Evolutionary conservation across 1,140 invertebrate species (phyloP).

Genomic region (Drosophila nebulosa): DNA sequence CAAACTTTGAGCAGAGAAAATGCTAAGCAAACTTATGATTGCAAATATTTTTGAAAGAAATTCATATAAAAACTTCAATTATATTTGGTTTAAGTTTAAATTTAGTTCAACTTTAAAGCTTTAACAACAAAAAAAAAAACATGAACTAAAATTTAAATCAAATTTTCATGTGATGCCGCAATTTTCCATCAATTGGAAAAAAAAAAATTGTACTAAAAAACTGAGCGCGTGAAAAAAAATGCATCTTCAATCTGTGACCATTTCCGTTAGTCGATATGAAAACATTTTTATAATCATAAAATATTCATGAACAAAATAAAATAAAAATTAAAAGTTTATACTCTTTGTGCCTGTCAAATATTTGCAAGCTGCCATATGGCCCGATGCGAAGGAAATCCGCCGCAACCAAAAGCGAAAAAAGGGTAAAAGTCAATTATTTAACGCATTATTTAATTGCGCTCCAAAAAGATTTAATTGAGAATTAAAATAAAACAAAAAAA

Average conservation of each 20-base stretch:
- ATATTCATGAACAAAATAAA: neutral
- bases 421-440: neutral
- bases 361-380: constrained; percentile 1
- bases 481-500: constrained; percentile 19
- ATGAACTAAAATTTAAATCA: neutral
- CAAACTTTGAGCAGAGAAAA: neutral
- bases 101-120: neutral
- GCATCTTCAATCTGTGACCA: neutral
- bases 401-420: neutral
- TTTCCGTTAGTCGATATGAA: neutral
- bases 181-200: neutral
- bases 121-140: neutral
- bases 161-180: neutral
- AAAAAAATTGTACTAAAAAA: neutral
- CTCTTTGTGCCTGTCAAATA: neutral
- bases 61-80: too few species aligned
- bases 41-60: neutral
- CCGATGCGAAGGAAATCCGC: neutral
- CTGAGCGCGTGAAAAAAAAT: neutral
- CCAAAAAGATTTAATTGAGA: neutral
- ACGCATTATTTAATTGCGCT: constrained; percentile 12
- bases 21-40: neutral
- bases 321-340: neutral
- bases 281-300: neutral
- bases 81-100: too few species aligned